Base-by-base conservation (phyloP, 2,888 invertebrate species). In the Oxycera nigricornis region DNA sequence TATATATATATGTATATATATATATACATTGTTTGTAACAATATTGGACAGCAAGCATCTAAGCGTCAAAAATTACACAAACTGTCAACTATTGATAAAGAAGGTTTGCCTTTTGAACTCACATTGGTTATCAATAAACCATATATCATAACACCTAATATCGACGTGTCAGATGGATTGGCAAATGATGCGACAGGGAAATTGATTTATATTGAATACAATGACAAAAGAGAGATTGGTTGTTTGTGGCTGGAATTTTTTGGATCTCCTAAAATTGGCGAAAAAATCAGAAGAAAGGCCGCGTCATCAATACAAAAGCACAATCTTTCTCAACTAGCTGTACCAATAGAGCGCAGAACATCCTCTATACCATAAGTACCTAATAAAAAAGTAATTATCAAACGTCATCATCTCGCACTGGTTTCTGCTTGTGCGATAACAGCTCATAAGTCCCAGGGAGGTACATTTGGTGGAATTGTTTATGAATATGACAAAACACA, bases 391-490 rank as follows among this genome's bases (percentile, higher is more conserved):
- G 77, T 61, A 78, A 80, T 73, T 78, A 79, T 73, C 78, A 80
- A 62, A 28, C 79, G 14, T 75, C 77, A n/a, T 73, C 79, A 9
- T 79, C 76, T 24, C 77, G 75, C 74, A 78, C 78, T 6, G 78
- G 78, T 46, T n/a, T n/a, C n/a, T n/a, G n/a, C n/a, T n/a, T n/a
- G n/a, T n/a, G n/a, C n/a, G n/a, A n/a, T n/a, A n/a, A 80, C 79
- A 31, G 79, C 80, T 76, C 79, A 81, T 72, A 80, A 80, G 68
- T 79, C 78, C 7, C 80, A 81, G 74, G 79, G 79, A 31, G 78
- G 79, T 6, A 80, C 80, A 22, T 80, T 78, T 65, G 76, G 76
- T 73, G 67, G 73, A 24, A 72, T 79, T 62, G 79, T 79, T 22
- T 80, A 79, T 70, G 76, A 79, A 73, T 80, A 79, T 41, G 26